Conservation (phyloP, 2,113 vertebrate species). For the Phyllopteryx taeniolatus region DNA sequence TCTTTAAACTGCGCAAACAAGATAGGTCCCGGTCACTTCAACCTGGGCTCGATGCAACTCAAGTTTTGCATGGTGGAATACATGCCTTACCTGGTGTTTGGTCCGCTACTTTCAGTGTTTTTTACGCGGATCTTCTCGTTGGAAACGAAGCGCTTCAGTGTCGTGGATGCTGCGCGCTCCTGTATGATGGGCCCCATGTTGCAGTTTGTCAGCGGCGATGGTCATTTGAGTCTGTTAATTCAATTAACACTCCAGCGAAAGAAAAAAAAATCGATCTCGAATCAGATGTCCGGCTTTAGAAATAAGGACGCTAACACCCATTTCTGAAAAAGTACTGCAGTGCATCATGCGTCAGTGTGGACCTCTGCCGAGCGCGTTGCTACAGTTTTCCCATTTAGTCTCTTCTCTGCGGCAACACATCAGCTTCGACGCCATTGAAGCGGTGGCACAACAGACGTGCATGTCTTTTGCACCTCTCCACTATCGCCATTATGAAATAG, state of each 20-base stretch:
- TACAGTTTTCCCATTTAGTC: conserved; percentile 15
- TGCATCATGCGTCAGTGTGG: conserved; percentile 63
- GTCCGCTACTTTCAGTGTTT: conserved; percentile 67
- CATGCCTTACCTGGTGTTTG: conserved; percentile 60
- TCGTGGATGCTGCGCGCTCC: conserved; percentile 70
- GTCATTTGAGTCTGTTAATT: conserved; percentile 36
- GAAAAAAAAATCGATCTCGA: conserved; percentile 57
- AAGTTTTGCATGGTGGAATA: not conserved
- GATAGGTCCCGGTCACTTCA: not conserved
- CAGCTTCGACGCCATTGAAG: conserved; percentile 4
- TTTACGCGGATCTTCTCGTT: conserved; percentile 76
- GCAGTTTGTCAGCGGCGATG: conserved; percentile 38
- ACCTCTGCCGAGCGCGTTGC: conserved; percentile 27
- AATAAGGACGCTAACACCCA: conserved; percentile 47
- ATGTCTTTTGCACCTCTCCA: conserved; percentile 19
- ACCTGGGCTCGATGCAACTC: not conserved
- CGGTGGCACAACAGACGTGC: conserved; percentile 10
- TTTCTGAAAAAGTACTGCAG: conserved; percentile 61
- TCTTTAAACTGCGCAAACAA: conserved; percentile 69
- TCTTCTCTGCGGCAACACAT: not conserved
- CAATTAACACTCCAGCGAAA: conserved; percentile 54
- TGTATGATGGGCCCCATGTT: conserved; percentile 78
- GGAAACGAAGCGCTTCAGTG: conserved; percentile 68
- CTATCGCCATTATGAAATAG: conserved; percentile 37
- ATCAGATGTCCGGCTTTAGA: conserved; percentile 43